A percentile compares a stretch with the other conserved stretches of the same genome.
These are phyloP conservation scores for Nettapus auritus DNA, from an alignment of 2,113 vertebrate species.

Conservation along the genomic window DNA sequence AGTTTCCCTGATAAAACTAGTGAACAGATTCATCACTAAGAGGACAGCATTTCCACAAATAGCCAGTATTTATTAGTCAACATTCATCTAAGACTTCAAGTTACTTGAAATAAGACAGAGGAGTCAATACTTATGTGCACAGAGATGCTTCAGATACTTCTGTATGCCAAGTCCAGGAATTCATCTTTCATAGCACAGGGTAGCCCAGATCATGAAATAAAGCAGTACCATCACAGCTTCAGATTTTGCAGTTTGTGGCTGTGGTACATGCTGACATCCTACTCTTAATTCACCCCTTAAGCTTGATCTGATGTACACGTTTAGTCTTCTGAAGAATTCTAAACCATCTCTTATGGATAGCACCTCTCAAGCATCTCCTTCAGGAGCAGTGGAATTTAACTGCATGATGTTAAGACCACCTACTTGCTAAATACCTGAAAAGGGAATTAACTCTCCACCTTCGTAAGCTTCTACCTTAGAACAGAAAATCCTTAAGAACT, in stretches of 20 bases:
- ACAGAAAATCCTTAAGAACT: conserved; percentile 27
- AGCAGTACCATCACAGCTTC: neutral
- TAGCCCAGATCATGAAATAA: neutral
- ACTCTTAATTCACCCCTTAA: neutral
- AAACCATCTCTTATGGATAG: neutral
- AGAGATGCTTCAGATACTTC: neutral
- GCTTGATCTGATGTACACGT: neutral
- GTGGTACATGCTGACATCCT: neutral
- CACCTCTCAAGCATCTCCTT: neutral
- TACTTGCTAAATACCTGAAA: neutral
- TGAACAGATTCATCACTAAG: neutral
- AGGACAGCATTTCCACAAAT: neutral
- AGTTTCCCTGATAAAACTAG: neutral
- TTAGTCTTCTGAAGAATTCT: neutral
- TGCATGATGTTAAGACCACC: neutral
- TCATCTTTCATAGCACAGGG: neutral
- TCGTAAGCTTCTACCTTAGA: neutral
- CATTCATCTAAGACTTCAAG: neutral
- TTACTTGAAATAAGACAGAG: neutral
- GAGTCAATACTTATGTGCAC: neutral
- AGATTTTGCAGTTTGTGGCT: neutral
- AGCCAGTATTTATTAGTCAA: neutral
- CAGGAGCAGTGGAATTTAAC: neutral
- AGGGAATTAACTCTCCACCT: conserved; percentile 22
- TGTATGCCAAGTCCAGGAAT: neutral